Evolutionary conservation across 2,113 vertebrate genomes (phyloP).

Genomic region (Cranoglanis bouderius): DNA sequence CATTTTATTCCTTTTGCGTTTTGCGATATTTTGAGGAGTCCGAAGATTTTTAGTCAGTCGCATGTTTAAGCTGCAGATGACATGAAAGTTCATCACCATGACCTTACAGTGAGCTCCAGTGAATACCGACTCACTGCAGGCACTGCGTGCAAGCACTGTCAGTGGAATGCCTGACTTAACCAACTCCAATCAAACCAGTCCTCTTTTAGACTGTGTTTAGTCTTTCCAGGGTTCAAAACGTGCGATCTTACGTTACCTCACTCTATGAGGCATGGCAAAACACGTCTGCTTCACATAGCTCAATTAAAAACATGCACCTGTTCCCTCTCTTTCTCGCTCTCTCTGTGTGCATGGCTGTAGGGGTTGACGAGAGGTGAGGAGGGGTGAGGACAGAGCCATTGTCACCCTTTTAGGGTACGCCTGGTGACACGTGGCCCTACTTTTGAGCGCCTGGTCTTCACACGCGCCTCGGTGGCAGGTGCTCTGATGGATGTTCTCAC

Average conservation of each 20-base stretch:
- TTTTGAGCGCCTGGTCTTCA: conserved; percentile 59
- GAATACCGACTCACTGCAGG: background rate
- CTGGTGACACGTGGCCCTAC: conserved; percentile 63
- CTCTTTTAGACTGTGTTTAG: background rate
- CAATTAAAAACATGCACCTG: conserved; percentile 68
- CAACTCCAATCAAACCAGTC: background rate
- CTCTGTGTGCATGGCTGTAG: conserved; percentile 37
- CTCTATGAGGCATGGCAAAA: conserved; percentile 46
- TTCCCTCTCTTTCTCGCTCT: conserved; percentile 54
- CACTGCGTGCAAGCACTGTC: background rate
- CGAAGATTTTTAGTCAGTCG: background rate
- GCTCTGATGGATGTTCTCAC: conserved; percentile 67
- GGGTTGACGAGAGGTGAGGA: conserved; percentile 29
- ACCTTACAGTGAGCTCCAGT: background rate
- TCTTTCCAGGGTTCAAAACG: background rate
- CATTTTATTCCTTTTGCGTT: rapidly evolving
- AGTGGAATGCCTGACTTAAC: background rate
- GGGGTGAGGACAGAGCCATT: conserved; percentile 66
- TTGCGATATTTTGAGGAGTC: background rate
- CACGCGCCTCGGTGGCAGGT: conserved; percentile 65
- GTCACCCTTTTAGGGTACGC: conserved; percentile 70
- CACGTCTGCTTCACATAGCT: conserved; percentile 47
- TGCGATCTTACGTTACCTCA: background rate
- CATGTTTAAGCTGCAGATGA: background rate
- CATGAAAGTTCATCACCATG: background rate